Evolutionary conservation across 2,113 vertebrate species (phyloP).

Genomic region (Aix galericulata): DNA sequence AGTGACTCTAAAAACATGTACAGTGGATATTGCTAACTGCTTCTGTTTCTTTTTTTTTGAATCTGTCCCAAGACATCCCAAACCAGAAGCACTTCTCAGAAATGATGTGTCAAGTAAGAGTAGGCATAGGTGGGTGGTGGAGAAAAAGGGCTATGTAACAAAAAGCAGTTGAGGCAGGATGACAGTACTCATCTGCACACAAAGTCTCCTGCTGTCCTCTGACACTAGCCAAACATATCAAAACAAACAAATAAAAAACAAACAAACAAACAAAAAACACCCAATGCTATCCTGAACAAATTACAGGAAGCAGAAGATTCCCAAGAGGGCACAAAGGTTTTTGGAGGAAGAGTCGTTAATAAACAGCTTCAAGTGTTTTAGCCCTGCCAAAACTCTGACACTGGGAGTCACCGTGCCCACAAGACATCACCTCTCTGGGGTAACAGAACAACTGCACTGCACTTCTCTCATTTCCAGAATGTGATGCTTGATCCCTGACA

Average conservation of each 20-base stretch:
- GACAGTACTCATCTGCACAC: neutral
- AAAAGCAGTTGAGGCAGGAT: neutral
- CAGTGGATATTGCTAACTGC: neutral
- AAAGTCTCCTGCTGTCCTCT: neutral
- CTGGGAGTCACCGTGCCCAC: neutral
- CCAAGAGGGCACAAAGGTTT: neutral
- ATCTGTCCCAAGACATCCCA: neutral
- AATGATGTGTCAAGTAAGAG: neutral
- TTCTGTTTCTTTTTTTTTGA: neutral
- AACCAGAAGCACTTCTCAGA: constrained; percentile 7
- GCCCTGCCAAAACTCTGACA: neutral
- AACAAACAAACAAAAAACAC: neutral
- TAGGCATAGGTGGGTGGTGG: neutral
- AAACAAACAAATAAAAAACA: neutral
- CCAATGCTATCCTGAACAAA: neutral
- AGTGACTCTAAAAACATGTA: neutral
- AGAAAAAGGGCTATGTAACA: neutral
- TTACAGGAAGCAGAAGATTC: neutral
- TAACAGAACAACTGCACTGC: neutral
- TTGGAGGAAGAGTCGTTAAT: neutral
- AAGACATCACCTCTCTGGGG: neutral
- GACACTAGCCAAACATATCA: neutral
- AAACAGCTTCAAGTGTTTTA: neutral
- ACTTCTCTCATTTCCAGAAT: neutral
- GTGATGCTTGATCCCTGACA: neutral